Conservation (phyloP, 2,113 vertebrate species). For the Peromyscus maniculatus region DNA sequence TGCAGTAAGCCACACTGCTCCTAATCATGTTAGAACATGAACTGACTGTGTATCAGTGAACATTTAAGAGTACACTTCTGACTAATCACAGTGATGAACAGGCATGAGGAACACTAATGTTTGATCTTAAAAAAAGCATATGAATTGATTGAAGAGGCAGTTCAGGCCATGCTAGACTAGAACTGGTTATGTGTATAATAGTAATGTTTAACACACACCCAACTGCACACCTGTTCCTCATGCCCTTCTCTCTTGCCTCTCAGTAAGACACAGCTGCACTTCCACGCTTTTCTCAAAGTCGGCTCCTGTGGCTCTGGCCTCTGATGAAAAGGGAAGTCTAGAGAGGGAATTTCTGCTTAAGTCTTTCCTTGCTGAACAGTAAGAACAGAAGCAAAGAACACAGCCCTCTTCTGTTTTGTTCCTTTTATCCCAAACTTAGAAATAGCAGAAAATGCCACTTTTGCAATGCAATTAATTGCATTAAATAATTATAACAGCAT, state of each 20-base stretch:
- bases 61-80: neutral
- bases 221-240: accelerated
- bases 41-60: neutral
- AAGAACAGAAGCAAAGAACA: neutral
- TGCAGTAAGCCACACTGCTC: neutral
- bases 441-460: neutral
- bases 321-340: neutral
- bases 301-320: neutral
- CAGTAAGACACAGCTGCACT: neutral
- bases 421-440: conserved; percentile 3
- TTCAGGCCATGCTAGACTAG: neutral
- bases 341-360: neutral
- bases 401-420: neutral
- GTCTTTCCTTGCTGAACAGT: neutral
- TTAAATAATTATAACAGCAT: neutral
- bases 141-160: neutral
- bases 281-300: neutral
- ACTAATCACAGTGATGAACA: neutral
- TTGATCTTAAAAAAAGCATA: neutral
- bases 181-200: neutral
- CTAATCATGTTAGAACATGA: neutral
- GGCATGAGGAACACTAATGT: neutral
- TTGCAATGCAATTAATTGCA: neutral
- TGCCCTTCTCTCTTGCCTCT: neutral
- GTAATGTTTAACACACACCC: neutral